phyloP scores from a whole-genome alignment of 2,113 vertebrate species.

The Mastomys natalensis region DNA sequence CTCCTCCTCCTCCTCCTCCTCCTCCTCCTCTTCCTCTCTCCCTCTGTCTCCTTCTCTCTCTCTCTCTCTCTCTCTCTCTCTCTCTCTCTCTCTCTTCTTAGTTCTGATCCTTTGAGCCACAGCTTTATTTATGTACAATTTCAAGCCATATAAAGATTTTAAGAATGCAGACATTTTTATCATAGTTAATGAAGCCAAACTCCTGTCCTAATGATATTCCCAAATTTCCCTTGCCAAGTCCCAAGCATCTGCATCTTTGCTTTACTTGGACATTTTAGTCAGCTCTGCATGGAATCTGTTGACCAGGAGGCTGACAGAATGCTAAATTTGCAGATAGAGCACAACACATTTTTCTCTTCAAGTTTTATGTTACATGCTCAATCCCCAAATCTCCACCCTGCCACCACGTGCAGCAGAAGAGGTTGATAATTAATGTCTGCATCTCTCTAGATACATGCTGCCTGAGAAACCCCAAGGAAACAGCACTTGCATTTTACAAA shows the following conservation, averaged over 20 bases:
- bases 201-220: constrained; percentile 40
- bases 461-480: constrained; percentile 58
- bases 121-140: constrained; percentile 61
- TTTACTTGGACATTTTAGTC: constrained; percentile 61
- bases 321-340: constrained; percentile 75
- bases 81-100: neutral
- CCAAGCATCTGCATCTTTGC: constrained; percentile 63
- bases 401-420: constrained; percentile 68
- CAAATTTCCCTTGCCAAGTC: constrained; percentile 61
- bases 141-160: constrained; percentile 61
- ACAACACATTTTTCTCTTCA: constrained; percentile 46
- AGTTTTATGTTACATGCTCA: constrained; percentile 70
- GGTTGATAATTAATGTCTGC: constrained; percentile 77
- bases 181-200: constrained; percentile 70
- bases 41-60: neutral
- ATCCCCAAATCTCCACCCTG: constrained; percentile 75
- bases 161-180: constrained; percentile 68
- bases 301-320: constrained; percentile 64
- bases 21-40: neutral
- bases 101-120: neutral
- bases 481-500: neutral
- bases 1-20: too few species aligned
- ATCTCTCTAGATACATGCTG: constrained; percentile 50
- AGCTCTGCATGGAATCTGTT: constrained; percentile 49
- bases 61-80: neutral